These are phyloP conservation scores for Clamator glandarius DNA, from an alignment of 2,797 vertebrate genomes.

Conservation along the genomic window DNA sequence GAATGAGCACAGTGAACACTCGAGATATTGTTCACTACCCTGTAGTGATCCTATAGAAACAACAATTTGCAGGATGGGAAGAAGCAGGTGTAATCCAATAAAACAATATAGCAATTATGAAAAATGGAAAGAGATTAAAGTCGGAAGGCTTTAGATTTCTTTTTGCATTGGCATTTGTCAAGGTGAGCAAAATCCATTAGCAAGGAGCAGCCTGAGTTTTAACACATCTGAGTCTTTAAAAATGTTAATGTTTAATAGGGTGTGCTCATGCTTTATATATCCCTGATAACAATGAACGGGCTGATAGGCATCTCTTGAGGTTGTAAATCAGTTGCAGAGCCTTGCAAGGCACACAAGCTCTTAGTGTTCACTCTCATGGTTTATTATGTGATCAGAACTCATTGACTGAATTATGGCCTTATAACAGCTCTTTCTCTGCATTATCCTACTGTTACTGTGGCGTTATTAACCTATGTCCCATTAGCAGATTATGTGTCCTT, in stretches of 20 bases:
- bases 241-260: conserved; percentile 69
- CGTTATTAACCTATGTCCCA: conserved; percentile 25
- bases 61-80: not conserved
- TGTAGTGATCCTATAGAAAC: not conserved
- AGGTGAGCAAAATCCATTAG: conserved; percentile 54
- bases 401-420: conserved; percentile 60
- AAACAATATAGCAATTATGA: conserved; percentile 5
- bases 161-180: conserved; percentile 16
- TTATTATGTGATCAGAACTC: conserved; percentile 61
- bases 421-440: conserved; percentile 36
- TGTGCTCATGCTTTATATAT: conserved; percentile 29
- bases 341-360: not conserved
- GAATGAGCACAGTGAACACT: not conserved
- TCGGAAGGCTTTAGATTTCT: conserved; percentile 43
- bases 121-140: not conserved
- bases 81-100: not conserved
- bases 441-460: conserved; percentile 21
- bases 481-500: not conserved
- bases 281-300: conserved; percentile 8
- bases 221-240: conserved; percentile 57
- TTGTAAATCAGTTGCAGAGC: conserved; percentile 60
- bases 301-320: conserved; percentile 50
- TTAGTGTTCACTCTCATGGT: conserved; percentile 32
- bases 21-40: not conserved
- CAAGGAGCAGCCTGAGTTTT: conserved; percentile 44